Conservation (phyloP, 2,113 vertebrate species). For the Tichodroma muraria region DNA sequence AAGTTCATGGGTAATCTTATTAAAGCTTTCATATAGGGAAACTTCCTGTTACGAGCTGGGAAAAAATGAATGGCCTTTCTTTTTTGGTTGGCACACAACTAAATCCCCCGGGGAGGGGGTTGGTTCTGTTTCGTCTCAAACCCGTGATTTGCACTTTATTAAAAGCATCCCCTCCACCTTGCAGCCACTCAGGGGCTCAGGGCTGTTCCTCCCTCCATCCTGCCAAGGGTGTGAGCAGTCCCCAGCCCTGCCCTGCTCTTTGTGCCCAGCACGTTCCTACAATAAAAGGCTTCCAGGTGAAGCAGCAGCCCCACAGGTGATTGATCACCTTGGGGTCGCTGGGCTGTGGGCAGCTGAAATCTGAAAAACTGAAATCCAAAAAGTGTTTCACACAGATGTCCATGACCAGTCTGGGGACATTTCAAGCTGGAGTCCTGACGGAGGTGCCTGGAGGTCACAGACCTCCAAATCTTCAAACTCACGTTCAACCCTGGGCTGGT, state of each 20-base stretch:
- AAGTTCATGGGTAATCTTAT: slow-evolving; percentile 2
- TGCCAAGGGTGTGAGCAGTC: background rate
- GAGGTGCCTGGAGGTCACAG: too few relatives aligned
- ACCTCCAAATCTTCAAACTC: too few relatives aligned
- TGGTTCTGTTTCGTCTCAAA: background rate
- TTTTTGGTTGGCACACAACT: background rate
- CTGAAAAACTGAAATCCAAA: too few relatives aligned
- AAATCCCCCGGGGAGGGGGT: background rate
- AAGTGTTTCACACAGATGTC: too few relatives aligned
- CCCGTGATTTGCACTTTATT: background rate
- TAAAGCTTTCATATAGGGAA: slow-evolving; percentile 6
- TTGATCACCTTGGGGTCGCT: too few relatives aligned
- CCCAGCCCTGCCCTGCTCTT: background rate
- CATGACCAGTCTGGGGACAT: too few relatives aligned
- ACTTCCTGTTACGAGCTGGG: background rate
- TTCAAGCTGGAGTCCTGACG: too few relatives aligned
- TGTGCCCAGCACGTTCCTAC: accelerated
- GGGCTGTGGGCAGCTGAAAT: too few relatives aligned
- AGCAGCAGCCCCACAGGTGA: background rate
- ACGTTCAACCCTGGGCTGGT: too few relatives aligned
- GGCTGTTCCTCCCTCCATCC: background rate
- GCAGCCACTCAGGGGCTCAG: background rate
- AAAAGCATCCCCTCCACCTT: background rate
- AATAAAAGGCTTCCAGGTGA: background rate
- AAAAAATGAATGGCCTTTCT: background rate